phyloP scores from a whole-genome alignment of 2,113 vertebrate genomes.

The Lathamus discolor region DNA sequence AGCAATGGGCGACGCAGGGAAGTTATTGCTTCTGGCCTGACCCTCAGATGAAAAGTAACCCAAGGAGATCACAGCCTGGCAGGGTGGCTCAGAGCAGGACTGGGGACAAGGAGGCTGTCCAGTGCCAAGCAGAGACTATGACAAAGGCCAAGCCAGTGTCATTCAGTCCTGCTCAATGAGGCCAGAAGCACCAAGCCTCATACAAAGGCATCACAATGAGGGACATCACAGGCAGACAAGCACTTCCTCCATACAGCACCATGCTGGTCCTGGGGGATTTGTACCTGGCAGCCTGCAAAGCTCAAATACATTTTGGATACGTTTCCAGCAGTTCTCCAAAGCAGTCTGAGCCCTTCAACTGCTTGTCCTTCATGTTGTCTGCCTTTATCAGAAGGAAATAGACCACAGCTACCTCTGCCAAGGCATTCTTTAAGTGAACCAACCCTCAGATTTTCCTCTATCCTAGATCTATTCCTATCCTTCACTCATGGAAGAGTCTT shows the following conservation, averaged over 20 bases:
- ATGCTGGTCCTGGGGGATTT: not conserved
- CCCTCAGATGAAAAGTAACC: not conserved
- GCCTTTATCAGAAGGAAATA: not conserved
- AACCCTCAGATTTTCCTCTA: not conserved
- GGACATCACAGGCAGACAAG: not conserved
- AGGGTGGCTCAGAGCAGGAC: not conserved
- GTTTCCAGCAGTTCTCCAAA: not conserved
- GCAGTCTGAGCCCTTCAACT: not conserved
- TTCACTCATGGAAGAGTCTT: not conserved
- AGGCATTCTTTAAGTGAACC: not conserved
- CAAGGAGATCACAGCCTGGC: accelerated
- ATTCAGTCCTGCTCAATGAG: not conserved
- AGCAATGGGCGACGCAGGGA: not conserved
- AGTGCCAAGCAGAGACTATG: not conserved
- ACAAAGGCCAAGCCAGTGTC: not conserved
- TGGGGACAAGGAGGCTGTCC: not conserved
- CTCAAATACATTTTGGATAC: not conserved
- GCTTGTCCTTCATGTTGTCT: accelerated
- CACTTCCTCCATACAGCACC: not conserved
- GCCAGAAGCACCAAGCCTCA: not conserved
- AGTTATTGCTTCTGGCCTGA: not conserved
- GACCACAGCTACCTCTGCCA: not conserved
- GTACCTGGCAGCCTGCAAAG: not conserved
- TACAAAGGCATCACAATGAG: accelerated
- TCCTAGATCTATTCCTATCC: not conserved